phyloP scores from a whole-genome alignment of 2,113 vertebrate genomes.

The Platysternon megacephalum region DNA sequence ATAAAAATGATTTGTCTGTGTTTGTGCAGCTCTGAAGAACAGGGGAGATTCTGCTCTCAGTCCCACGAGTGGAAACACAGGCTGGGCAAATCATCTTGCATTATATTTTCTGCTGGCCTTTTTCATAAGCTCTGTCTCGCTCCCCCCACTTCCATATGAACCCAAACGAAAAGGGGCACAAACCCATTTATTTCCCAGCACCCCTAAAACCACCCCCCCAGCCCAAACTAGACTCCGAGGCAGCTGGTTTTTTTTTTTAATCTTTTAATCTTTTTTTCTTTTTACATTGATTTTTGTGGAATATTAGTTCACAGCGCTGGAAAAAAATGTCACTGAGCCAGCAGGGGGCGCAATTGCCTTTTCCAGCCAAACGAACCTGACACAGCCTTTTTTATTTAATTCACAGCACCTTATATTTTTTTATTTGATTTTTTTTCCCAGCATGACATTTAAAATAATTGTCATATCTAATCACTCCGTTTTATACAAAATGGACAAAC shows the following conservation, averaged over 20 bases:
- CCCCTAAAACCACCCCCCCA: not conserved
- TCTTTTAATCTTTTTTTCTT: not conserved
- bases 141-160: not conserved
- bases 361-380: not conserved
- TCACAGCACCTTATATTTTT: not conserved
- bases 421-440: not conserved
- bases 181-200: not conserved
- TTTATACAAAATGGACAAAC: slow-evolving; percentile 86
- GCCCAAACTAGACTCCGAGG: not conserved
- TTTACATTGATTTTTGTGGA: slow-evolving; percentile 18
- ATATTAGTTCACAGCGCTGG: not conserved
- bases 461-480: not conserved
- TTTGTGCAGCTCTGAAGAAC: not conserved
- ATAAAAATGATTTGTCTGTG: not conserved
- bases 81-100: not conserved
- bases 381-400: too few species aligned
- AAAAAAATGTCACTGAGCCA: not conserved
- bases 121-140: not conserved
- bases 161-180: not conserved
- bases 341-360: not conserved
- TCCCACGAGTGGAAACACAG: not conserved
- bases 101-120: not conserved
- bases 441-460: not conserved
- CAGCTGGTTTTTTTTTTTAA: not conserved
- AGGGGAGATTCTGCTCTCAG: not conserved